Base-by-base conservation (phyloP, 2,888 invertebrate species). In the Polydrusus tereticollis region DNA sequence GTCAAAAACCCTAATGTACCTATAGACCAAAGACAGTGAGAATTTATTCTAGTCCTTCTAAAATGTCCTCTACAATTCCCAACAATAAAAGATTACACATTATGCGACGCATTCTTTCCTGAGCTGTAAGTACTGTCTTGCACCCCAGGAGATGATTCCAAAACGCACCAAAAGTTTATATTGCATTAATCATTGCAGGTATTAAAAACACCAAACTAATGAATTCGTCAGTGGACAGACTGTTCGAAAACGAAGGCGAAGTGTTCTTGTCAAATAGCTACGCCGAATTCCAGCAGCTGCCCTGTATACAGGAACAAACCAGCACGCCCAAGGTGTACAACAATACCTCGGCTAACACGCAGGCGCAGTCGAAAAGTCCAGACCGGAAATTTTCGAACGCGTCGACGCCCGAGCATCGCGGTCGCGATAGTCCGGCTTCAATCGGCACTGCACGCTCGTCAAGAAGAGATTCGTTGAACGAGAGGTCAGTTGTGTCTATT, bases 181-280 rank as follows among this genome's bases (percentile, higher is more conserved):
- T n/a, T n/a, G n/a, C n/a, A n/a, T n/a, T n/a, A n/a, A n/a, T n/a
- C n/a, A n/a, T 72, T 74, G n/a, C 65, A 79, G 79, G 89, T 3
- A 91, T 93, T 57, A 93, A 93, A 83, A 91, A 91, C 72, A 92
- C 89, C 83, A 93, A 92, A 84, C 83, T 91, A 52, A 96, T 97
- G 96, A 95, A 95, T 80, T 93, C 94, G 2, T 96, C 96, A 0
- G 96, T 97, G 12, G 96, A 97, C 84, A 88, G 94, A 76, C 87
- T 97, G 43, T 97, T 97, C 83, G 94, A 94, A 80, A 93, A 91
- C 81, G 92, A 91, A 80, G 87, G 87, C 52, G 91, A 90, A 59
- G 92, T 93, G 21, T 92, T 93, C 82, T 87, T 92, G 74, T 92
- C 92, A 80, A 91, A 91, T 77, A 92, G 90, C 78, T 89, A 92